Evolutionary conservation across 1,140 invertebrate species (phyloP), one percentile per base, ranked within the genome.

Genomic region (Chironomus tepperi): DNA sequence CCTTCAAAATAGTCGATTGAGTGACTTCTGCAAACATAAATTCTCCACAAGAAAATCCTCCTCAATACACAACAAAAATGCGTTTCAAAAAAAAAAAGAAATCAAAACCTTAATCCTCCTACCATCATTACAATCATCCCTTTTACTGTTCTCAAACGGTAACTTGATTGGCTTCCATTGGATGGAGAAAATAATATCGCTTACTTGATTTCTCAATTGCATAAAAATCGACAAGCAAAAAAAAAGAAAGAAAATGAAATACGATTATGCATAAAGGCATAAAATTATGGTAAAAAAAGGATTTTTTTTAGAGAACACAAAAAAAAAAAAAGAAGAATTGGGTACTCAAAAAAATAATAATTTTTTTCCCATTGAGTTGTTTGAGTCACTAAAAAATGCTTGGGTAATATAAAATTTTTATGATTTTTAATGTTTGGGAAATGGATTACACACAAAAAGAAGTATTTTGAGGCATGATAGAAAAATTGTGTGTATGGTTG

Each of bases 361-460:
- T 57, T 57, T 57, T 57, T 47, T 57, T 57, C 47, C 47, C 12
- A 57, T 57, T 57, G 10, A 57, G 47, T 57, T 57, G 47, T n/a
- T 57, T n/a, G 47, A n/a, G 47, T n/a, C 47, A 18, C 18, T 70
- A 9, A 19, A 21, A 21, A 70, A 16, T 70, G 7, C 19, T 2
- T 18, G 6, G 18, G 16, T 70, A 70, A 70, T 70, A 70, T 70
- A 70, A 70, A 70, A 34, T 34, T 70, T 70, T 70, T 70, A 70
- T 70, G 65, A 70, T 70, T 70, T 70, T 70, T 70, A 70, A 70
- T 70, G 65, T 18, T 70, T 70, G 65, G 65, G 65, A 70, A 70
- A 18, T n/a, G 47, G 47, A 57, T 57, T 57, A 57, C n/a, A 57
- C 12, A 18, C 65, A 18, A 70, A 18, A 18, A 21, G 65, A 70